Percentiles rank a stretch among this genome's conserved stretches.
Conservation (phyloP, 2,888 invertebrate genomes). For the Acanthosepion esculentum region DNA sequence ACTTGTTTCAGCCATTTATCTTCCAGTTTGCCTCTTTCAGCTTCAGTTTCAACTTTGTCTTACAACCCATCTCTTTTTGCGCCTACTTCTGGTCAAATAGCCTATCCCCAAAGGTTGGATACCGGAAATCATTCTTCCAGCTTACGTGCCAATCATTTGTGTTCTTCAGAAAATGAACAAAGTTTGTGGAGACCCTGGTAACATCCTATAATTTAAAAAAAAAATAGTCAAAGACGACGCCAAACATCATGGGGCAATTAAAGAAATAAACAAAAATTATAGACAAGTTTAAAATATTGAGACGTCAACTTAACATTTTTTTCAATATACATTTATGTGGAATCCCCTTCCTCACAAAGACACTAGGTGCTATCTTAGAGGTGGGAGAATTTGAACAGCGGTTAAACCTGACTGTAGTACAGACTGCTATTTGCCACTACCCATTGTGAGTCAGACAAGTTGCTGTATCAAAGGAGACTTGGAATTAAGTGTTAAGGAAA, state of each 20-base stretch:
- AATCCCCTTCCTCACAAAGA: background rate
- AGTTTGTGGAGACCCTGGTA: conserved; percentile 65
- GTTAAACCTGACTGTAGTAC: no score
- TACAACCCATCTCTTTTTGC: conserved; percentile 44
- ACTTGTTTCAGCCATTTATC: background rate
- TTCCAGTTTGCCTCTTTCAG: conserved; percentile 12
- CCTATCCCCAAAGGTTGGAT: conserved; percentile 50
- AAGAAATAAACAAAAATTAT: background rate
- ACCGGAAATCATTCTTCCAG: conserved; percentile 52
- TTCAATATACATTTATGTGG: background rate
- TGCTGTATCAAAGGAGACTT: no score
- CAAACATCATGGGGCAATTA: background rate
- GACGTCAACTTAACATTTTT: background rate
- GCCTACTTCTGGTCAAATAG: conserved; percentile 50
- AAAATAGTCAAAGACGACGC: background rate
- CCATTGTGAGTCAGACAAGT: no score
- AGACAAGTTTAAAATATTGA: background rate
- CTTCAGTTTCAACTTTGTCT: conserved; percentile 49
- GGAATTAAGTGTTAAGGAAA: no score
- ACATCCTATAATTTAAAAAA: background rate
- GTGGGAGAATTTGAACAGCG: no score
- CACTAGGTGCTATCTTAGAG: no score
- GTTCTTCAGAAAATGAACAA: conserved; percentile 58
- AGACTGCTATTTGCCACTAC: no score
- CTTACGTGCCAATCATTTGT: conserved; percentile 49